Percentiles rank a stretch among this genome's conserved stretches.
These are phyloP conservation scores for Eptesicus fuscus DNA, from an alignment of 2,113 vertebrate species.

Conservation along the genomic window DNA sequence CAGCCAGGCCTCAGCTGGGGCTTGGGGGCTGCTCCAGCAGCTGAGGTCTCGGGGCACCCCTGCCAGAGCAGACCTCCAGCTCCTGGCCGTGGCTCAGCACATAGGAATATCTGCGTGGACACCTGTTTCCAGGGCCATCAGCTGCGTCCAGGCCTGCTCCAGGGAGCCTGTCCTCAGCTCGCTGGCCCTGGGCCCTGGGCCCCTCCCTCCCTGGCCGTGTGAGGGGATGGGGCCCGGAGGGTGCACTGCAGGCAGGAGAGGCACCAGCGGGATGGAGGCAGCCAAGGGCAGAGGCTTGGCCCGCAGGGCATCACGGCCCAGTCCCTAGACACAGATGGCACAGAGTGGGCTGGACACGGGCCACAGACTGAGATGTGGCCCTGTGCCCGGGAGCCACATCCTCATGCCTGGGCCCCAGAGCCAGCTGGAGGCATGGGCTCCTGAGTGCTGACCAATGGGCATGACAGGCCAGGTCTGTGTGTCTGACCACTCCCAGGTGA, in stretches of 20 bases:
- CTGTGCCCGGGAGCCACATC: not conserved
- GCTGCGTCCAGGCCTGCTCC: not conserved
- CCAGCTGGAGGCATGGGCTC: not conserved
- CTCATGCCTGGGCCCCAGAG: not conserved
- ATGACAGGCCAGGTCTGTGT: rapidly evolving
- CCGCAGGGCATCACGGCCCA: not conserved
- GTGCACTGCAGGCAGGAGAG: not conserved
- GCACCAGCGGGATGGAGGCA: rapidly evolving
- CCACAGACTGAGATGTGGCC: not conserved
- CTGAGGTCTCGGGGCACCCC: not conserved
- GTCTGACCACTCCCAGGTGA: rapidly evolving
- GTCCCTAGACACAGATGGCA: not conserved
- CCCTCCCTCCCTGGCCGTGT: not conserved
- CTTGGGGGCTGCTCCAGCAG: too few relatives aligned
- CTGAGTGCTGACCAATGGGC: not conserved
- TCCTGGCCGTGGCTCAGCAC: too few relatives aligned
- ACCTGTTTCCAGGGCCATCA: too few relatives aligned
- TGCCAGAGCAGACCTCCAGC: not conserved
- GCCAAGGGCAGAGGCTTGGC: not conserved
- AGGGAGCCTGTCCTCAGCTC: not conserved
- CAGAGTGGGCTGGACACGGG: not conserved
- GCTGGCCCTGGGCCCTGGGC: not conserved
- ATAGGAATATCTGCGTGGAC: too few relatives aligned
- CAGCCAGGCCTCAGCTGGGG: not conserved
- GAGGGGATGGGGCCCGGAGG: not conserved